Conservation (phyloP, 64 coral and sea anemone genomes). For the Montipora efflorescens region DNA sequence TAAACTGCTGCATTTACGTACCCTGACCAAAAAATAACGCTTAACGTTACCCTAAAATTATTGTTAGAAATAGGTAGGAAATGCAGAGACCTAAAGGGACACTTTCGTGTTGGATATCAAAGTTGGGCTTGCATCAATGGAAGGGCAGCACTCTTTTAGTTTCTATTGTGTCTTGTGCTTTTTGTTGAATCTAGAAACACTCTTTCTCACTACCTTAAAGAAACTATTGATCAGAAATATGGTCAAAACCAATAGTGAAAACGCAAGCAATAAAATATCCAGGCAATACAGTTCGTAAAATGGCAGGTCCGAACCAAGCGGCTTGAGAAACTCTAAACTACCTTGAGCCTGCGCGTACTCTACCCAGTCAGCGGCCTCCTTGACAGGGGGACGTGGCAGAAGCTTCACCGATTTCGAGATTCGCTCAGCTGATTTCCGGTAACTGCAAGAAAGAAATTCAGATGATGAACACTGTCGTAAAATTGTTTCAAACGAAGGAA, state of each 20-base stretch:
- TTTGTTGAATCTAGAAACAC: not conserved
- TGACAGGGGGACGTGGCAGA: slow-evolving; percentile 38
- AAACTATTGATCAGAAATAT: not conserved
- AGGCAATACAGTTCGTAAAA: slow-evolving; percentile 63
- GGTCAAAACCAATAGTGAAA: not conserved
- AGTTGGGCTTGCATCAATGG: too few relatives aligned
- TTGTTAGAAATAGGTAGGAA: too few relatives aligned
- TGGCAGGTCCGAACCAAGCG: slow-evolving; percentile 16
- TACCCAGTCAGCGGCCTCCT: slow-evolving; percentile 67
- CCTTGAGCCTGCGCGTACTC: slow-evolving; percentile 56
- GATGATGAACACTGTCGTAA: too few relatives aligned
- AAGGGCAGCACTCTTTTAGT: not conserved
- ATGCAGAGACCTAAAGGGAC: too few relatives aligned
- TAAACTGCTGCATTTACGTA: too few relatives aligned
- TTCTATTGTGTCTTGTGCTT: not conserved
- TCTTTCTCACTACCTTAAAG: not conserved
- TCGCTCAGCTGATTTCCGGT: not conserved
- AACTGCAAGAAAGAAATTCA: slow-evolving; percentile 19
- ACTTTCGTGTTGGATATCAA: too few relatives aligned
- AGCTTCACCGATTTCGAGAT: slow-evolving; percentile 29
- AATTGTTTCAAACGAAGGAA: too few relatives aligned
- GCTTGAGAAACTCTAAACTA: slow-evolving; percentile 36
- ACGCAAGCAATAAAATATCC: slow-evolving; percentile 25
- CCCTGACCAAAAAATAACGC: too few relatives aligned
- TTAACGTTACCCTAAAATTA: too few relatives aligned